These are phyloP conservation scores for Ricordea florida DNA, from an alignment of 92 coral and sea anemone genomes.

Conservation along the genomic window DNA sequence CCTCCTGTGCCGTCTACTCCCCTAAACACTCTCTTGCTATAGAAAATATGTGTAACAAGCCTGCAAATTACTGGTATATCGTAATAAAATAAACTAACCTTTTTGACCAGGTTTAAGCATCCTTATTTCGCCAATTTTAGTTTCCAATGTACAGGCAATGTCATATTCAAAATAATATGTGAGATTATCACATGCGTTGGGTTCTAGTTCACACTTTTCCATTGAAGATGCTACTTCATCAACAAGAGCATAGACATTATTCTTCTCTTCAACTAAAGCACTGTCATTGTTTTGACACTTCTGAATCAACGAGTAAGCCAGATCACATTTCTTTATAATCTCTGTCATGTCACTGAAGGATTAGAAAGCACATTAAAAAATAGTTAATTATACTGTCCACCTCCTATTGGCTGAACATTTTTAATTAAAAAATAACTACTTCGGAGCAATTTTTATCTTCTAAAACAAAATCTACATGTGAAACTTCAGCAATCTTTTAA, in stretches of 20 bases:
- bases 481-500: too few species aligned
- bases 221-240: slow-evolving; percentile 51
- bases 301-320: slow-evolving; percentile 56
- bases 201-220: slow-evolving; percentile 65
- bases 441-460: too few species aligned
- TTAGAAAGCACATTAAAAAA: not conserved
- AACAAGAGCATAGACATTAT: slow-evolving; percentile 46
- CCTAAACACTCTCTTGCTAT: too few species aligned
- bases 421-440: too few species aligned
- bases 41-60: too few species aligned
- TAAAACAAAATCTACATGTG: too few species aligned
- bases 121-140: slow-evolving; percentile 48
- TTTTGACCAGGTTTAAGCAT: slow-evolving; percentile 18
- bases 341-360: slow-evolving; percentile 60
- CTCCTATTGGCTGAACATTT: too few species aligned
- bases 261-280: slow-evolving; percentile 68
- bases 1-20: too few species aligned
- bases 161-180: slow-evolving; percentile 63
- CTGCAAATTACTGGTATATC: too few species aligned
- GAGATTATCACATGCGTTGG: slow-evolving; percentile 55
- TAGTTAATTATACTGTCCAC: not conserved
- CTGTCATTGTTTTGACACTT: slow-evolving; percentile 61
- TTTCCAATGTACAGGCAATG: slow-evolving; percentile 54
- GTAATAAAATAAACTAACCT: slow-evolving; percentile 6
- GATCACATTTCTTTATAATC: slow-evolving; percentile 62